A percentile compares a stretch with the other conserved stretches of the same genome.
Conservation (phyloP, 2,888 invertebrate genomes). For the Spilosoma lubricipeda region DNA sequence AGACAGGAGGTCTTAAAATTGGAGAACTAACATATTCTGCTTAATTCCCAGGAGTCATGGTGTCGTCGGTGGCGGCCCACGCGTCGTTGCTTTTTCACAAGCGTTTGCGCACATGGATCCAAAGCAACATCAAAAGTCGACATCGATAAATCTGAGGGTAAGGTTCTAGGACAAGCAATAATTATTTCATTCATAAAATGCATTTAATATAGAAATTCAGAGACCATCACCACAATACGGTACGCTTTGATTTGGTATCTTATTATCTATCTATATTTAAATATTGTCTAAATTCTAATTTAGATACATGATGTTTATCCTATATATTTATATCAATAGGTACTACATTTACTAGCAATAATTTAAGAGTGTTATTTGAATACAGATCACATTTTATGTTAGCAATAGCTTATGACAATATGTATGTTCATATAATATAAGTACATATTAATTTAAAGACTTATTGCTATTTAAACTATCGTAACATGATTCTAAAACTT, state of each 20-base stretch:
- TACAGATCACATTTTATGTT: constrained; percentile 81
- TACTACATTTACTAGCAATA: constrained; percentile 75
- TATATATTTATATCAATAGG: constrained; percentile 68
- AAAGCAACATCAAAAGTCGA: constrained; percentile 79
- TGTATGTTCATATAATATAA: constrained; percentile 43
- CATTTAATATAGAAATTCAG: constrained; percentile 75
- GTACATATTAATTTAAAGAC: constrained; percentile 72
- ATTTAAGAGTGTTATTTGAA: constrained; percentile 79
- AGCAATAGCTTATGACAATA: constrained; percentile 68
- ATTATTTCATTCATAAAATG: constrained; percentile 59
- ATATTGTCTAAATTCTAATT: constrained; percentile 55
- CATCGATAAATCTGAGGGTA: constrained; percentile 80
- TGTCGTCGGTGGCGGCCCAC: constrained; percentile 87
- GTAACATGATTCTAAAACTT: constrained; percentile 88
- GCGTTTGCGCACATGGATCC: constrained; percentile 76
- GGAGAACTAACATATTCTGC: constrained; percentile 20
- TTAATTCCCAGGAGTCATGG: constrained; percentile 87
- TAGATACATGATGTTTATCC: constrained; percentile 66
- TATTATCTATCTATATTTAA: constrained; percentile 57
- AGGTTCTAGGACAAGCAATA: constrained; percentile 55
- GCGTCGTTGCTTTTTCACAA: constrained; percentile 79
- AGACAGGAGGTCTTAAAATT: accelerated
- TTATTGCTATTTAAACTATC: constrained; percentile 87
- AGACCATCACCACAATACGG: constrained; percentile 81
- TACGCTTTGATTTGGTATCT: constrained; percentile 64